phyloP scores from a whole-genome alignment of 2,113 vertebrate species.

The Noturus placidus region DNA sequence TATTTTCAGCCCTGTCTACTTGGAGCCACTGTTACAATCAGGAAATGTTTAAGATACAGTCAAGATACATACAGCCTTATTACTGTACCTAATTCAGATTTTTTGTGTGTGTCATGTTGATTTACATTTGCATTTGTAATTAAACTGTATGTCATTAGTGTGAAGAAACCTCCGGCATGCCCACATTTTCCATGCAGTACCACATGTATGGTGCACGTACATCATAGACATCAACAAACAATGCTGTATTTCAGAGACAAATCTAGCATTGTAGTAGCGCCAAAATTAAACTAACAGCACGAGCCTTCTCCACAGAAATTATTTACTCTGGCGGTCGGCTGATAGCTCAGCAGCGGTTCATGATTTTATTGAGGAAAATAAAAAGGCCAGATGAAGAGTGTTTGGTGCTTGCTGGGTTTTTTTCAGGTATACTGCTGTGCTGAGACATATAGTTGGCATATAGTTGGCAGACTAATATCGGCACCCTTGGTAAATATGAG shows the following conservation, averaged over 20 bases:
- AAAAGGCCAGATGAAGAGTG: constrained; percentile 4
- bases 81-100: not conserved
- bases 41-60: not conserved
- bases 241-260: not conserved
- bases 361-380: not conserved
- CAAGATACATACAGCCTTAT: not conserved
- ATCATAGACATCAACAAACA: not conserved
- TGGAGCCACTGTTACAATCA: not conserved
- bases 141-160: not conserved
- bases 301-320: not conserved
- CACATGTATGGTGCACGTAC: not conserved
- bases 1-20: not conserved
- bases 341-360: not conserved
- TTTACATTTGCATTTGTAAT: not conserved
- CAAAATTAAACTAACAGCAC: not conserved
- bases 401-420: not conserved
- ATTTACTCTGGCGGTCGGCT: not conserved
- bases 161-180: not conserved
- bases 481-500: too few species aligned
- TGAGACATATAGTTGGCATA: not conserved
- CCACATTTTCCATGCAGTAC: not conserved
- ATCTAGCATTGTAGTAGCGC: not conserved
- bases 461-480: too few species aligned
- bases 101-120: not conserved
- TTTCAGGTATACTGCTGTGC: not conserved